These are phyloP conservation scores for Thunnus thynnus DNA, from an alignment of 2,113 vertebrate species.

Conservation along the genomic window DNA sequence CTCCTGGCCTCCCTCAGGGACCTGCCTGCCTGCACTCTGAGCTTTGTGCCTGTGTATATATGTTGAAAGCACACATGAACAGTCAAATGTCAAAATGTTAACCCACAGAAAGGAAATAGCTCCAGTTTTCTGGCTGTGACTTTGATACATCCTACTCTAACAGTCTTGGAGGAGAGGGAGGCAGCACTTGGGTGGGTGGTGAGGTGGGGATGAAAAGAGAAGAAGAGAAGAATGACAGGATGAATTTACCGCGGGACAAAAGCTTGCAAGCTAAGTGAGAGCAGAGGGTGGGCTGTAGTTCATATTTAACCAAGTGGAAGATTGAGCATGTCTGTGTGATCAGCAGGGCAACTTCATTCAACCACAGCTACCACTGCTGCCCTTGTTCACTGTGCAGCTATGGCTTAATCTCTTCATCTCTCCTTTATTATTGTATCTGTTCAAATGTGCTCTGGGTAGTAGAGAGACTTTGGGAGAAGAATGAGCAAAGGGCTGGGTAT, in stretches of 20 bases:
- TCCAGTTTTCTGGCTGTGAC: background rate
- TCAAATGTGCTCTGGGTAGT: background rate
- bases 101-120: background rate
- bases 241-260: background rate
- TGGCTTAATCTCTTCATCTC: constrained; percentile 14
- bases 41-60: constrained; percentile 22
- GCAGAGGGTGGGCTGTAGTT: constrained; percentile 1
- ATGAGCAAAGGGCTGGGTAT: background rate
- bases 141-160: background rate
- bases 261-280: constrained; percentile 12
- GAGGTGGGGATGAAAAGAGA: background rate
- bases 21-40: background rate
- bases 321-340: constrained; percentile 14
- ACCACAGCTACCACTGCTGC: constrained; percentile 26
- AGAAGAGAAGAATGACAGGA: background rate
- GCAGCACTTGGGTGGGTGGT: background rate
- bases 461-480: background rate
- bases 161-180: background rate
- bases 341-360: constrained; percentile 5
- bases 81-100: constrained; percentile 25
- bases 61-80: constrained; percentile 17
- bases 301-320: constrained; percentile 7
- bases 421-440: background rate
- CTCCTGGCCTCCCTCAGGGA: constrained; percentile 3
- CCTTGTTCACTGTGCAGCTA: background rate